phyloP scores from a whole-genome alignment of 2,888 invertebrate species.

The Uropetala carovei region DNA sequence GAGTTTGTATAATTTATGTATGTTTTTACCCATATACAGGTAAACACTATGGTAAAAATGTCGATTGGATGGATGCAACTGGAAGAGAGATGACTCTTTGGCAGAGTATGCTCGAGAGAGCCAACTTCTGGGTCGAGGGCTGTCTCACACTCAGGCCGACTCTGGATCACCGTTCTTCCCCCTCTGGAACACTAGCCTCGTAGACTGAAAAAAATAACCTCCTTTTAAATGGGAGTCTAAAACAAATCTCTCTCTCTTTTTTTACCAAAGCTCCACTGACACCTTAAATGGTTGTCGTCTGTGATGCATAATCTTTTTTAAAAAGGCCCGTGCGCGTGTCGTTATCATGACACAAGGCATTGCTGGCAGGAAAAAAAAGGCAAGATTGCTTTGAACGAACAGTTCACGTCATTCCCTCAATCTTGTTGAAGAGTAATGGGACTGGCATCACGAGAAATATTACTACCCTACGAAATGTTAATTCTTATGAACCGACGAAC shows the following conservation, averaged over 20 bases:
- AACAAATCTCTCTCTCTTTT: conserved; percentile 35
- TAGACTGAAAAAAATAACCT: conserved; percentile 26
- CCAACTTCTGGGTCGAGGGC: conserved; percentile 98
- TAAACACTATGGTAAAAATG: conserved; percentile 88
- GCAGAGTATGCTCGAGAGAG: conserved; percentile 95
- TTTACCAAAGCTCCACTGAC: conserved; percentile 61
- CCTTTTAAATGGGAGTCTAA: not conserved
- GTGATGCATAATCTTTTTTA: conserved; percentile 48
- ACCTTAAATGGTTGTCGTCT: conserved; percentile 60
- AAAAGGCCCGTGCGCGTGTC: not conserved
- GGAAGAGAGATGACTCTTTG: conserved; percentile 93
- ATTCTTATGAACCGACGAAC: not conserved
- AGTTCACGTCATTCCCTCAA: conserved; percentile 24
- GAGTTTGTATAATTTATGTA: not conserved
- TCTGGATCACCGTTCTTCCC: conserved; percentile 77
- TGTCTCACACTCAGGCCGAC: conserved; percentile 90
- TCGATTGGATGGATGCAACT: conserved; percentile 97
- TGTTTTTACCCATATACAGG: conserved; percentile 77
- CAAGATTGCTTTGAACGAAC: conserved; percentile 10
- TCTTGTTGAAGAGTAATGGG: not conserved
- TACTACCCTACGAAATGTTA: not conserved
- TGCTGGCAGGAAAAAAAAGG: conserved; percentile 15
- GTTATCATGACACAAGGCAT: not conserved
- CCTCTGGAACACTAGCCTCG: conserved; percentile 54
- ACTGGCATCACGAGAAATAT: conserved; percentile 20